A percentile compares a stretch with the other conserved stretches of the same genome.
Evolutionary conservation across 2,888 invertebrate genomes (phyloP).

Genomic region (Myopa testacea): DNA sequence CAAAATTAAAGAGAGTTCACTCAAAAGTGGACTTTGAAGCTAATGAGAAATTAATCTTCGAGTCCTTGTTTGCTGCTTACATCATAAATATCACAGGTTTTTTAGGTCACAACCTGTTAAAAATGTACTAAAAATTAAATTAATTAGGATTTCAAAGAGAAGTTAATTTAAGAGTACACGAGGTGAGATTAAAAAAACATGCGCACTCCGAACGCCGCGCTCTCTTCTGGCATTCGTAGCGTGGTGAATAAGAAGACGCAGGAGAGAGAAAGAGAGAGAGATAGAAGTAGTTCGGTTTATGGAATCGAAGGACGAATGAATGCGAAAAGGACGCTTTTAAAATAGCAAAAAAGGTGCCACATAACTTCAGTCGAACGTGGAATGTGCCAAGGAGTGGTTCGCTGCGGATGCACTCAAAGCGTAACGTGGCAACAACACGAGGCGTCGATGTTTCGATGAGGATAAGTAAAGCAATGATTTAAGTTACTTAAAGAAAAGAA

Average conservation of each 20-base stretch:
- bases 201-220: background rate
- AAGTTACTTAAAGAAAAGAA: too few species aligned
- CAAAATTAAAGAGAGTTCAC: too few species aligned
- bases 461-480: too few species aligned
- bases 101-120: constrained; percentile 31
- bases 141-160: background rate
- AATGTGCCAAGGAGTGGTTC: constrained; percentile 1
- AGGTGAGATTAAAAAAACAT: background rate
- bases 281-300: background rate
- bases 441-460: background rate
- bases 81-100: too few species aligned
- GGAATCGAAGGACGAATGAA: background rate
- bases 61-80: too few species aligned
- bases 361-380: constrained; percentile 17
- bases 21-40: too few species aligned
- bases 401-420: background rate
- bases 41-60: too few species aligned
- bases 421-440: background rate
- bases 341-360: constrained; percentile 21
- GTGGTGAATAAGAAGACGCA: too few species aligned
- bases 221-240: background rate
- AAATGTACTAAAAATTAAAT: background rate
- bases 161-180: background rate
- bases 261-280: background rate
- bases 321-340: constrained; percentile 22